Conservation (phyloP, 2,113 vertebrate genomes). For the Notiomystis cincta region DNA sequence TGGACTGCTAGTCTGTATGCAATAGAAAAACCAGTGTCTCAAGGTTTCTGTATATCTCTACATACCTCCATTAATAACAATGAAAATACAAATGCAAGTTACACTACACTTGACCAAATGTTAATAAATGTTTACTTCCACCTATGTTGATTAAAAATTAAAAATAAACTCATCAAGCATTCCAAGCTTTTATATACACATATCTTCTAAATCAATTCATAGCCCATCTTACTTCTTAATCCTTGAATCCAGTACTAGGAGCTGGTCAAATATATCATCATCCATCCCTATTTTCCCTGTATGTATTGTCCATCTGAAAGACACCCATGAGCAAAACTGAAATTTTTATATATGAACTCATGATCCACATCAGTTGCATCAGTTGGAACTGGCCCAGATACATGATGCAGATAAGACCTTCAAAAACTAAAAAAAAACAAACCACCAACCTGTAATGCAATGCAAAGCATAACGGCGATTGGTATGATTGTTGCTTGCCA, state of each 20-base stretch:
- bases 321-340: slow-evolving; percentile 48
- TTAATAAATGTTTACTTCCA: slow-evolving; percentile 79
- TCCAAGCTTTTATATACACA: slow-evolving; percentile 69
- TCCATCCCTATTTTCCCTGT: slow-evolving; percentile 2
- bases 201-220: slow-evolving; percentile 51
- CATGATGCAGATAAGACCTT: slow-evolving; percentile 67
- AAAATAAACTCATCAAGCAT: slow-evolving; percentile 65
- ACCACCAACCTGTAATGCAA: slow-evolving; percentile 16
- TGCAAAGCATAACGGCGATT: neutral
- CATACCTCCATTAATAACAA: slow-evolving; percentile 80
- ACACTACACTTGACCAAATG: slow-evolving; percentile 77
- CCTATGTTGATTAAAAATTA: slow-evolving; percentile 65
- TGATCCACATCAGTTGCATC: slow-evolving; percentile 54
- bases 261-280: slow-evolving; percentile 47
- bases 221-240: slow-evolving; percentile 48
- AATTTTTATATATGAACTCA: slow-evolving; percentile 62
- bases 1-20: slow-evolving; percentile 81
- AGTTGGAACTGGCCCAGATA: slow-evolving; percentile 63
- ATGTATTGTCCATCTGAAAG: slow-evolving; percentile 20
- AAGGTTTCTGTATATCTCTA: slow-evolving; percentile 79
- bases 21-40: slow-evolving; percentile 78
- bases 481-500: slow-evolving; percentile 36
- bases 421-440: slow-evolving; percentile 16
- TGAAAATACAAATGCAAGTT: slow-evolving; percentile 76
- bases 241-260: slow-evolving; percentile 35